Base-by-base conservation (phyloP, 2,797 vertebrate species). In the Anniella stebbinsi region DNA sequence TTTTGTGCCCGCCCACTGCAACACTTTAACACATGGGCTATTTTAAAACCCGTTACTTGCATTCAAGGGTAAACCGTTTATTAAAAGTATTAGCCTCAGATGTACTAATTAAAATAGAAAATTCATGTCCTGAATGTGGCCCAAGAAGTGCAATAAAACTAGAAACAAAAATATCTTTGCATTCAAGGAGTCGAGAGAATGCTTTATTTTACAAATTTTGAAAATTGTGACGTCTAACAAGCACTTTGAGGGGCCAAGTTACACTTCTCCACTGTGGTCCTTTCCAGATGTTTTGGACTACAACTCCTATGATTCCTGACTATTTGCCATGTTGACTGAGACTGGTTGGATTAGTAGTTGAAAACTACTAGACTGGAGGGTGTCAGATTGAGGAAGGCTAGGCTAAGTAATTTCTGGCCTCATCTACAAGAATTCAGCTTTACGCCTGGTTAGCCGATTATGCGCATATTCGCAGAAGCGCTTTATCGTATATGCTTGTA, bases 1-100 rank as follows among this genome's bases (percentile, higher is more conserved):
- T 78, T 94, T 93, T 92, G 38, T 12, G 75, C 91, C 89, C 51
- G 73, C 91, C 91, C 63, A 1, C 25, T 63, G 30, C 51, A 80
- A 66, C 6, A 89, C 4, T 30, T 69, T 73, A 21, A 67, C 84
- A 54, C 57, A 10, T 0, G 6, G 36, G 1, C 70, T 80, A n/a
- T 5, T 91, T 89, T 67, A 83, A 87, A 89, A 54, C 12, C 60
- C 51, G 38, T 12, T 18, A 17, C 51, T 92, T 45, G 60, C 3
- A 54, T 76, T 25, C 57, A 36, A 4, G 89, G 6, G 2, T 87
- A 70, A 72, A 89, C 84, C 60, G 30, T 41, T 82, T 83, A 83
- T 77, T 89, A 82, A 77, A 89, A 88, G 83, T 18, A 80, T 81
- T 81, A 86, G 54, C 60, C 57, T 76, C 60, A 86, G 17, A 28